Evolutionary conservation across 2,113 vertebrate genomes (phyloP).

Genomic region (Rhinopithecus roxellana): DNA sequence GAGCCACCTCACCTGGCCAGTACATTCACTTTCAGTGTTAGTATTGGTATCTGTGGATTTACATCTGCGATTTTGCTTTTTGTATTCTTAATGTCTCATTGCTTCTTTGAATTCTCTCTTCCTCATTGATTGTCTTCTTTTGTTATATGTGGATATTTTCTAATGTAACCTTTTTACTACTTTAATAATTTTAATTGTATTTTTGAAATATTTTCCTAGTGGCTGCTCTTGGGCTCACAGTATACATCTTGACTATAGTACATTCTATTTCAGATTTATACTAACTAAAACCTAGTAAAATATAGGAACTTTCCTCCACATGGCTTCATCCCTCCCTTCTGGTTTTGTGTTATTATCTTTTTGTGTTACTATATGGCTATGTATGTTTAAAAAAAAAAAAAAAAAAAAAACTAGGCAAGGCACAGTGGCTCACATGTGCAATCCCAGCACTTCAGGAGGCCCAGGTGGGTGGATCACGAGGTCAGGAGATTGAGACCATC

Average conservation of each 20-base stretch:
- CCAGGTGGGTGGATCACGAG: accelerated
- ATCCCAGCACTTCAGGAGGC: no score
- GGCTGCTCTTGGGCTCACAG: neutral
- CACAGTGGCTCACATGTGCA: no score
- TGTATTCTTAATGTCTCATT: neutral
- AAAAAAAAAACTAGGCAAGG: no score
- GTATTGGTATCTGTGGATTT: neutral
- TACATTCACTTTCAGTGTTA: neutral
- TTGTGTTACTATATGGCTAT: neutral
- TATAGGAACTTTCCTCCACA: neutral
- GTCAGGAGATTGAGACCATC: no score
- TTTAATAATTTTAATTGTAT: neutral
- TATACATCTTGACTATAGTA: neutral
- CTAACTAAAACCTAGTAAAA: neutral
- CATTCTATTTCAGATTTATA: neutral
- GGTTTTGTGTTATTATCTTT: neutral
- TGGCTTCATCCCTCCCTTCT: neutral
- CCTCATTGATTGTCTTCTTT: neutral
- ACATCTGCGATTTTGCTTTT: neutral
- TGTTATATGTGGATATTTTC: neutral
- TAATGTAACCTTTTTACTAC: neutral
- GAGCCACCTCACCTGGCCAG: neutral
- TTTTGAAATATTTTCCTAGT: neutral
- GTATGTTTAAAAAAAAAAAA: neutral
- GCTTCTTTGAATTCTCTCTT: neutral